Percentiles rank a stretch among this genome's conserved stretches.
Conservation (phyloP, 2,888 invertebrate genomes). For the Tanytarsus gracilentus region DNA sequence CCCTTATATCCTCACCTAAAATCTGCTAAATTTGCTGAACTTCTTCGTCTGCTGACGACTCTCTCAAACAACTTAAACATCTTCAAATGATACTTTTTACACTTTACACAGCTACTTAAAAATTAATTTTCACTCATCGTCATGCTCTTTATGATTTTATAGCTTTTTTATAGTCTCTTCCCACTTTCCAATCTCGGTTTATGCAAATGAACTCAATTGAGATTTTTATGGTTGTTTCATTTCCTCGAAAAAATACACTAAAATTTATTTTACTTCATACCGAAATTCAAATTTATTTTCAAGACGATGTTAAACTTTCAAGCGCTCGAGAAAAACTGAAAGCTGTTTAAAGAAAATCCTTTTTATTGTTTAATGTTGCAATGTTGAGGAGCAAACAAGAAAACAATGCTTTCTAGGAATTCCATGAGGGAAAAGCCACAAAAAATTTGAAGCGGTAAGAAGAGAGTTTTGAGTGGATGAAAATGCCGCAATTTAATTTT, state of each 20-base stretch:
- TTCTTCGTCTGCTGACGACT: conserved; percentile 13
- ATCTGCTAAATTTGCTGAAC: neutral
- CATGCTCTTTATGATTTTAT: no score
- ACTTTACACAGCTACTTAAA: no score
- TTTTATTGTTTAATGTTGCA: neutral
- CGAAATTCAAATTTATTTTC: neutral
- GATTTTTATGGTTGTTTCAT: no score
- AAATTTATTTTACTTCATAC: no score
- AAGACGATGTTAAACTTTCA: conserved; percentile 6
- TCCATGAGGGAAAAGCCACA: neutral
- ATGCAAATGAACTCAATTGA: no score
- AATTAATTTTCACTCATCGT: no score
- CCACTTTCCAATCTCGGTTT: no score
- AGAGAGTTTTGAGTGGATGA: neutral
- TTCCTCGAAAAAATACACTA: no score
- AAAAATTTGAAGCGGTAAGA: neutral
- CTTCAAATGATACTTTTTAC: no score
- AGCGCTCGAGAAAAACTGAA: neutral
- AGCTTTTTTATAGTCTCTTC: no score
- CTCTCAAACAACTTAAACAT: conserved; percentile 23
- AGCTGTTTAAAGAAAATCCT: neutral
- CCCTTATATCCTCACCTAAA: no score
- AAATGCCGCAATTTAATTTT: neutral
- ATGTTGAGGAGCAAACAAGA: neutral
- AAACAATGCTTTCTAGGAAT: neutral